A percentile compares a stretch with the other conserved stretches of the same genome.
These are phyloP conservation scores for Dascyllus trimaculatus DNA, from an alignment of 2,113 vertebrate species.

Conservation along the genomic window DNA sequence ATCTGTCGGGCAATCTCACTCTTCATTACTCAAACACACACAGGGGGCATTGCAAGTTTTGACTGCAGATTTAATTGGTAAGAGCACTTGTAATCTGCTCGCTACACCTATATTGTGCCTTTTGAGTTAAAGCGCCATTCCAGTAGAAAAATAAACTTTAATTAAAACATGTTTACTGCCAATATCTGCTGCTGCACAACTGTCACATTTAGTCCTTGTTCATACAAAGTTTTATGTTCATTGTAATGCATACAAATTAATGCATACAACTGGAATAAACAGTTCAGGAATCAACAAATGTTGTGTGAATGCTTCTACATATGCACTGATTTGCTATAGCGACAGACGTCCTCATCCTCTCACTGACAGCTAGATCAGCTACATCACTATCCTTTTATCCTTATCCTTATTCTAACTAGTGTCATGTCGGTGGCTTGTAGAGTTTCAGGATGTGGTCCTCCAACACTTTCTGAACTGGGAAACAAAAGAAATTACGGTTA, in stretches of 20 bases:
- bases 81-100: conserved; percentile 1
- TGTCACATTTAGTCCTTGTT: conserved; percentile 34
- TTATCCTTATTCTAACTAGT: neutral
- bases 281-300: conserved; percentile 2
- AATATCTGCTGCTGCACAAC: conserved; percentile 2
- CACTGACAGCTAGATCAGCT: neutral
- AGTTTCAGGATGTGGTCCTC: conserved; percentile 90
- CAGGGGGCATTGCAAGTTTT: neutral
- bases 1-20: conserved; percentile 2
- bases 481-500: conserved; percentile 14
- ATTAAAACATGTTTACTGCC: conserved; percentile 50
- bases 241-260: conserved; percentile 15
- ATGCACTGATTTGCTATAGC: neutral
- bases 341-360: neutral
- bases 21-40: neutral
- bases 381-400: neutral
- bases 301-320: conserved; percentile 29
- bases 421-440: conserved; percentile 73
- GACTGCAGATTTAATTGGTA: conserved; percentile 4
- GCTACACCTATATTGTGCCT: conserved; percentile 34
- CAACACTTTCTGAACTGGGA: conserved; percentile 89
- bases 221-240: conserved; percentile 1
- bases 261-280: conserved; percentile 49
- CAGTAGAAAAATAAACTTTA: conserved; percentile 66
- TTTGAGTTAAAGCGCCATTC: conserved; percentile 20